Evolutionary conservation across 2,113 vertebrate genomes (phyloP).

Genomic region (Galemys pyrenaicus): DNA sequence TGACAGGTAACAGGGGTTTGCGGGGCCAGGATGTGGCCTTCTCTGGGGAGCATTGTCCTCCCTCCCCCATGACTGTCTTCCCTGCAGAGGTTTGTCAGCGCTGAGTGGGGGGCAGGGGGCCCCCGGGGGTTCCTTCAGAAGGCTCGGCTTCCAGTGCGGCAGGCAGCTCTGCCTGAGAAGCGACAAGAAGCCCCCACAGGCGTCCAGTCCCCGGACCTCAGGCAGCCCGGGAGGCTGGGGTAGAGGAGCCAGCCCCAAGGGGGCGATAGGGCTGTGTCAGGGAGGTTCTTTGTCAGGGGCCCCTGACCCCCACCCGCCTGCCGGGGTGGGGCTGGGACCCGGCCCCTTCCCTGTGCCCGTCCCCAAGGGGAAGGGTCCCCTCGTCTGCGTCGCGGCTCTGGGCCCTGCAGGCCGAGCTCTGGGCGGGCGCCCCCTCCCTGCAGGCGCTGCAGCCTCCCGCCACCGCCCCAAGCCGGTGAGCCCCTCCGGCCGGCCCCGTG

Average conservation of each 20-base stretch:
- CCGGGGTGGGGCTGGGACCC: no score
- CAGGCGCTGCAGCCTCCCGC: no score
- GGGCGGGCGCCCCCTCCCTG: accelerated
- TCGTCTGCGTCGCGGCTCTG: no score
- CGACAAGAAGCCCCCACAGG: accelerated
- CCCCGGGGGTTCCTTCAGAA: accelerated
- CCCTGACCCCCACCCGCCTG: background rate
- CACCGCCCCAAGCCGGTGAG: background rate
- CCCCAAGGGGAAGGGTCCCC: no score
- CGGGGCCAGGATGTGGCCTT: accelerated
- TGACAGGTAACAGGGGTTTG: background rate
- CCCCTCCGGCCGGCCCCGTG: background rate
- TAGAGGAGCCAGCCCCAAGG: accelerated
- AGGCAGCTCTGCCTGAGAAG: background rate
- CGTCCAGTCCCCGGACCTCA: accelerated
- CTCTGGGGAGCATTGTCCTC: background rate
- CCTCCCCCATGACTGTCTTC: background rate
- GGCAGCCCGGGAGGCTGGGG: background rate
- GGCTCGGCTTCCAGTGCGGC: background rate
- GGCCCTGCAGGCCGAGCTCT: background rate
- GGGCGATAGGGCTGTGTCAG: accelerated
- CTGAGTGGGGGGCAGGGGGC: accelerated
- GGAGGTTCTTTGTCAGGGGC: no score
- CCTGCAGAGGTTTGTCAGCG: no score
- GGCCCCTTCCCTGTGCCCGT: accelerated